These are phyloP conservation scores for Coecobrya sp. DNA, from an alignment of 2,888 invertebrate species.

Conservation along the genomic window DNA sequence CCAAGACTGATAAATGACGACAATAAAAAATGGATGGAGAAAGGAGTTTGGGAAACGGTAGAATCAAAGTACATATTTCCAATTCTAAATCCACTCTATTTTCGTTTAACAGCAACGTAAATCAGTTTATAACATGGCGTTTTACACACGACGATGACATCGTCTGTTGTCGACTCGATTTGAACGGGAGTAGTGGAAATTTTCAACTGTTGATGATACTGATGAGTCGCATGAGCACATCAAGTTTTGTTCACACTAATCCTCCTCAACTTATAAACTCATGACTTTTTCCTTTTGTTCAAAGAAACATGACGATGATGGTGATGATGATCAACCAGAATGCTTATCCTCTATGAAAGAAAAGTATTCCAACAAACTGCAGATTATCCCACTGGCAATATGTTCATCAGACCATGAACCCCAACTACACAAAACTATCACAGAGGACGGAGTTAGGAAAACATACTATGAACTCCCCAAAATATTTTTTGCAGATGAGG, in stretches of 20 bases:
- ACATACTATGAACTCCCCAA: not conserved
- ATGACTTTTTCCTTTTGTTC: slow-evolving; percentile 13
- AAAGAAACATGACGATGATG: slow-evolving; percentile 3
- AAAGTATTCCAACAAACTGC: slow-evolving; percentile 30
- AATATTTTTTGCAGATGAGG: slow-evolving; percentile 21
- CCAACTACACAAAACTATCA: not conserved
- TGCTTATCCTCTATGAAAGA: slow-evolving; percentile 11
- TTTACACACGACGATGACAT: not conserved
- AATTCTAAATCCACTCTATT: not conserved
- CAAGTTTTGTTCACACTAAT: not conserved
- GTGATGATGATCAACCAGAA: slow-evolving; percentile 16
- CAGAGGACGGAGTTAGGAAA: not conserved
- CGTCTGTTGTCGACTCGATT: slow-evolving; percentile 8
- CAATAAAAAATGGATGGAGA: not conserved
- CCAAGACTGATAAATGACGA: not conserved
- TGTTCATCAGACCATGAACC: slow-evolving; percentile 41
- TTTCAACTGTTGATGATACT: slow-evolving; percentile 24
- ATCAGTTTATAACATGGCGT: not conserved
- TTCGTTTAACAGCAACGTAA: not conserved
- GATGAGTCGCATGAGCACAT: slow-evolving; percentile 3
- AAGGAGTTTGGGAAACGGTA: not conserved
- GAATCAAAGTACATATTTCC: too few relatives aligned
- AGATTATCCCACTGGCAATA: slow-evolving; percentile 24
- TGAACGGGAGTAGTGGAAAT: not conserved
- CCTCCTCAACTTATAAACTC: slow-evolving; percentile 3